Evolutionary conservation across 2,113 vertebrate species (phyloP).

Genomic region (Craseonycteris thonglongyai): DNA sequence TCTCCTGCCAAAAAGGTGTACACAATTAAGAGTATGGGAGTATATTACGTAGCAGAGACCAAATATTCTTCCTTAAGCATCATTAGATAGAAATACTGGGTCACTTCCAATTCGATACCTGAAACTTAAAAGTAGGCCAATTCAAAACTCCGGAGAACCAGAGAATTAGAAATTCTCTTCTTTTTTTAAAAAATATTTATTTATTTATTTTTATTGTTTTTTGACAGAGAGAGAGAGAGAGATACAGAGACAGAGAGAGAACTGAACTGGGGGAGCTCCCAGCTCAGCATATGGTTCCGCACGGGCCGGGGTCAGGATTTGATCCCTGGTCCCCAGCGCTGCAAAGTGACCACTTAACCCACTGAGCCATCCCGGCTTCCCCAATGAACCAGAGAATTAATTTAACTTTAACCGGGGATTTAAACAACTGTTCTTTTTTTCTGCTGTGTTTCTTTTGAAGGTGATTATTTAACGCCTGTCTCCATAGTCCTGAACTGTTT

Average conservation of each 20-base stretch:
- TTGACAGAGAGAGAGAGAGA: too few species aligned
- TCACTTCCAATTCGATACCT: neutral
- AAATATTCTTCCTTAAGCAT: neutral
- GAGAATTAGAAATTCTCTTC: too few species aligned
- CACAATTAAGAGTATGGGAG: neutral
- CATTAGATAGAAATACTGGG: neutral
- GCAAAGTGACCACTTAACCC: too few species aligned
- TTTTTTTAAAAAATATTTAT: too few species aligned
- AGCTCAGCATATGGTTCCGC: too few species aligned
- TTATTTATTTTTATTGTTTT: too few species aligned
- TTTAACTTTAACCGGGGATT: neutral
- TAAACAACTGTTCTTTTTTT: neutral
- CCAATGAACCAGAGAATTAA: neutral
- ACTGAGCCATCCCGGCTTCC: too few species aligned
- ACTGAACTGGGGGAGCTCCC: too few species aligned
- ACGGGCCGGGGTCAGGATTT: too few species aligned
- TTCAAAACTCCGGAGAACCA: neutral
- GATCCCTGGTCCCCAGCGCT: too few species aligned
- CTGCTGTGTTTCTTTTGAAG: neutral
- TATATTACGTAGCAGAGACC: neutral
- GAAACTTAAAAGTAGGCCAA: neutral
- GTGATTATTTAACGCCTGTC: neutral
- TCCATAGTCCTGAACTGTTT: neutral
- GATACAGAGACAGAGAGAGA: too few species aligned
- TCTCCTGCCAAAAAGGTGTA: neutral